Base-by-base conservation (phyloP, 2,797 vertebrate species). In the Sebastes cheni region DNA sequence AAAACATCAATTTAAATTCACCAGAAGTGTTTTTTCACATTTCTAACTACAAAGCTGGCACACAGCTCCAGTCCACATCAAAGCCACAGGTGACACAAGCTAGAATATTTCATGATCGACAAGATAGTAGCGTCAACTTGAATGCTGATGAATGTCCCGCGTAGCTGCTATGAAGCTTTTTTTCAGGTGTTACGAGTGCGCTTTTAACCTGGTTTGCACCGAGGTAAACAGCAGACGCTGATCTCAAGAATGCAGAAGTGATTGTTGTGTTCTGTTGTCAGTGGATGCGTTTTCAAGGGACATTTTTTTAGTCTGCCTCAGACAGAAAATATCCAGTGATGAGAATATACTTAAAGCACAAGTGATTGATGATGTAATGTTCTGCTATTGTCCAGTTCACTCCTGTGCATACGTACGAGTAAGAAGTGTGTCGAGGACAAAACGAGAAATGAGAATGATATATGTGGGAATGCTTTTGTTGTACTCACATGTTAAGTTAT, bases 391-490 rank as follows among this genome's bases (percentile, higher is more conserved):
- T 91, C 86, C 80, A 87, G 81, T 88, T 82, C 81, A 83, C 88
- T 81, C 75, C 80, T 81, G 84, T 86, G 82, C 82, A 85, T 87
- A 83, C 50, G 30, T 85, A 70, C 64, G 61, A 84, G 81, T 84
- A 83, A 86, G 83, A 90, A 20, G 25, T 82, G 75, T 88, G 30
- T 76, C 59, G 64, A 85, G 66, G 81, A 85, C 67, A 77, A 85
- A 89, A 83, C 73, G 67, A 67, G 75, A 83, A 68, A 73, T 50
- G 80, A 89, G 81, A 78, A 70, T 61, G 30, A 77, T 86, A 81
- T 91, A 75, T 69, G 79, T 90, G 81, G 88, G 89, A 92, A 89
- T 93, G 90, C 87, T 91, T 90, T 91, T 86, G 67, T 90, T 91
- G 89, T 93, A 69, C 77, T 87, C 86, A 91, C 80, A 83, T 86